A percentile compares a stretch with the other conserved stretches of the same genome.
phyloP scores from a whole-genome alignment of 2,113 vertebrate genomes.

The Cervus canadensis region DNA sequence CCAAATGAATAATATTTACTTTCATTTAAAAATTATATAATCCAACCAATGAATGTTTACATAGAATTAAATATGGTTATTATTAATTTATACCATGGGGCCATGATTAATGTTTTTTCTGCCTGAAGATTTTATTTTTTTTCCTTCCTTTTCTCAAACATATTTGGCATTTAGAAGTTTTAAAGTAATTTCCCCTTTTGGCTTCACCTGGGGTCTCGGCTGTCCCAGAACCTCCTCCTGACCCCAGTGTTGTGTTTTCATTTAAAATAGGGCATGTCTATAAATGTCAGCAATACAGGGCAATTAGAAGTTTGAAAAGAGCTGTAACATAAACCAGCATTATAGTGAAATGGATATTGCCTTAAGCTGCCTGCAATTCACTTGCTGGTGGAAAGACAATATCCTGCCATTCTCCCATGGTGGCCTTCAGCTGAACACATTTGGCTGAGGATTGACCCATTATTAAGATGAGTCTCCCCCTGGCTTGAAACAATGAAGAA shows the following conservation, averaged over 20 bases:
- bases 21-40: slow-evolving; percentile 67
- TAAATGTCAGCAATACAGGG: slow-evolving; percentile 87
- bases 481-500: slow-evolving; percentile 84
- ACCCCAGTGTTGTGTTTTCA: slow-evolving; percentile 89
- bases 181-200: slow-evolving; percentile 84
- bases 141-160: slow-evolving; percentile 67
- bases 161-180: slow-evolving; percentile 82
- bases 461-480: slow-evolving; percentile 84
- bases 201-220: slow-evolving; percentile 85
- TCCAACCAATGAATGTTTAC: slow-evolving; percentile 52
- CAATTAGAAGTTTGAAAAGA: slow-evolving; percentile 90
- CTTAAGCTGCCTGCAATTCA: slow-evolving; percentile 87
- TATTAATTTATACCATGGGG: slow-evolving; percentile 69
- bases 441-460: slow-evolving; percentile 84
- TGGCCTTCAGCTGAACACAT: slow-evolving; percentile 87
- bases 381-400: slow-evolving; percentile 90
- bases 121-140: slow-evolving; percentile 65
- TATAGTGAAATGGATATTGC: slow-evolving; percentile 88
- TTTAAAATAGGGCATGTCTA: slow-evolving; percentile 86
- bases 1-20: slow-evolving; percentile 75
- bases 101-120: slow-evolving; percentile 72
- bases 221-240: slow-evolving; percentile 85
- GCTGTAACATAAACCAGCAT: slow-evolving; percentile 90
- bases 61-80: slow-evolving; percentile 67
- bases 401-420: slow-evolving; percentile 88